Conservation (phyloP, 2,888 invertebrate genomes). For the Piscicola geometra region DNA sequence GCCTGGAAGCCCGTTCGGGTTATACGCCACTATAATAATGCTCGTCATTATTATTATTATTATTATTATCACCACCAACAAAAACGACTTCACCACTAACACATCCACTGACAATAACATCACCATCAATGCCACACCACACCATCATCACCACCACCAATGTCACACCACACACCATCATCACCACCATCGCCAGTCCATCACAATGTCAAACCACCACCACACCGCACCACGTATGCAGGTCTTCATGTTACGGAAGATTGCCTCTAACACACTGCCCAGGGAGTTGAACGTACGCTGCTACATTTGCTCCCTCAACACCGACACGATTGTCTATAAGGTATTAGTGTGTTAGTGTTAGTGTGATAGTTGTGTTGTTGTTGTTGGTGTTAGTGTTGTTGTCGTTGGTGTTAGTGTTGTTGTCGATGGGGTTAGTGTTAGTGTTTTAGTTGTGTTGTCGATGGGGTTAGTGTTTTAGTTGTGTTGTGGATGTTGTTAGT, state of each 20-base stretch:
- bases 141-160: too few relatives aligned
- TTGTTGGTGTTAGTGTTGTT: neutral
- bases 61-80: too few relatives aligned
- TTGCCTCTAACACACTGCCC: conserved; percentile 79
- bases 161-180: too few relatives aligned
- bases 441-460: neutral
- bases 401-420: neutral
- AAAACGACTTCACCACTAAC: too few relatives aligned
- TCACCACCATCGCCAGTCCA: neutral
- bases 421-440: neutral
- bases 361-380: neutral
- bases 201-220: too few relatives aligned
- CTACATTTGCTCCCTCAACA: conserved; percentile 90
- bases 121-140: too few relatives aligned
- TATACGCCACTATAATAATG: too few relatives aligned
- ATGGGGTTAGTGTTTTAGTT: neutral
- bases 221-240: conserved; percentile 56
- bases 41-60: too few relatives aligned
- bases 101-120: too few relatives aligned
- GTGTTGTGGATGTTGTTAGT: neutral
- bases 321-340: conserved; percentile 89
- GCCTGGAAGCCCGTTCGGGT: too few relatives aligned
- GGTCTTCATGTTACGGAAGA: conserved; percentile 88
- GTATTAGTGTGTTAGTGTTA: conserved; percentile 49
- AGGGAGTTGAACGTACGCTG: conserved; percentile 69